Base-by-base conservation (phyloP, 2,113 vertebrate genomes). In the Parus major region DNA sequence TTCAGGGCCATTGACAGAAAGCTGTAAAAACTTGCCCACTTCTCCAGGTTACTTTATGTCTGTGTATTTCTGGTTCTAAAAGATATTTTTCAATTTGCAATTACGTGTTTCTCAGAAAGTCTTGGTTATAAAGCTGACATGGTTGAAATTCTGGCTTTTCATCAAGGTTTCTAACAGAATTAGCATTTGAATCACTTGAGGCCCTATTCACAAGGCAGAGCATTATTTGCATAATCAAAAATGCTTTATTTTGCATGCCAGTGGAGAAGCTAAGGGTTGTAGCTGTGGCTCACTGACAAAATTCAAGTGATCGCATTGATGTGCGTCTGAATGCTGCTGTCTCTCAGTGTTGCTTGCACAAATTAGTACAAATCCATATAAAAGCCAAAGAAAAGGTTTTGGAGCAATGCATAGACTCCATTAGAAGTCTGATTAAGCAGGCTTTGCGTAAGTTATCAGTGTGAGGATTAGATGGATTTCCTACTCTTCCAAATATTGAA, bases 181-280 rank as follows among this genome's bases (percentile, higher is more conserved):
- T 96, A 97, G 90, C 93, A 92, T 97, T 52, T 91, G 95, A 97
- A 91, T 96, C 86, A 82, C 72, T 95, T 59, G 77, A 95, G 82
- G 65, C 72, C 61, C 70, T 93, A 49, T 97, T 97, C 94, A 87
- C 82, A 84, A 95, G 60, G 70, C 84, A 68, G 56, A 78, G 60
- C 42, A 59, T 71, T 89, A 77, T 96, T 84, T 85, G 82, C 83
- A 78, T 87, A 92, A 94, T 88, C 82, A 88, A 86, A 96, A 86
- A 81, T 56, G 66, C 83, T 79, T 94, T 82, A 60, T 92, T 95
- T 96, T 82, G 44, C 50, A 55, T n/a, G 88, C 75, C 47, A 76
- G 25, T 60, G 57, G 82, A 92, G 41, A 61, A 83, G 65, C 64
- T 49, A 50, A 86, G 84, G 57, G 16, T 72, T 87, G 49, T 83